Base-by-base conservation (phyloP, 2,113 vertebrate genomes). In the Tautogolabrus adspersus region DNA sequence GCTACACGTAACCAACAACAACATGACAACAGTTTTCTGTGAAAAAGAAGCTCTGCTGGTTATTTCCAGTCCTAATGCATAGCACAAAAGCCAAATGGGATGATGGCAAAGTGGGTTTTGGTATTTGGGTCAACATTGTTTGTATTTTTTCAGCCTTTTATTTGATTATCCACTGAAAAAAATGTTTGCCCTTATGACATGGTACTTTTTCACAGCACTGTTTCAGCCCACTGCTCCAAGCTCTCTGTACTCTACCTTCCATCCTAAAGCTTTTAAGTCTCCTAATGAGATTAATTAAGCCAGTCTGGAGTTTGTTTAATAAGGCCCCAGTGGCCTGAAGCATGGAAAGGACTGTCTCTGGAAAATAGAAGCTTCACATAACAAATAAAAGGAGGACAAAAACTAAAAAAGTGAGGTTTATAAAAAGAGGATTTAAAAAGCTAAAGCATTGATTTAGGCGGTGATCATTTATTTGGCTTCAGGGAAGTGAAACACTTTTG, bases 231-330 rank as follows among this genome's bases (percentile, higher is more conserved):
- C 42, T 42, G 62, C 79, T 84, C 66, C 46, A 5, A 67, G 75
- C 76, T 56, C 62, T 81, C 55, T 66, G 75, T 67, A 52, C 68
- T 86, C 72, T 58, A 80, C 63, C 73, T 62, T 85, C 69, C 23
- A 23, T 80, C 65, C 66, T 57, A 84, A 91, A 88, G 79, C 88
- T 81, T 89, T 81, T 64, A 88, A 88, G 83, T 84, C 79, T 85
- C 37, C 76, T 93, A 88, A 91, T 87, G 78, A 91, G 90, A 93
- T 93, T 84, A 90, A 92, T 92, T 90, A 92, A 88, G 74, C 6
- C 42, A 63, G 70, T 76, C 78, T 72, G 83, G 78, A 85, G 88
- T 92, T 88, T 78, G 77, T 87, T 89, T 90, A 90, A 93, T 80
- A 80, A 93, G 80, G 81, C 73, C 44, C 77, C 34, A 56, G 79